Percentiles rank a stretch among this genome's conserved stretches.
These are phyloP conservation scores for Cinclus cinclus DNA, from an alignment of 2,113 vertebrate genomes.

Conservation along the genomic window DNA sequence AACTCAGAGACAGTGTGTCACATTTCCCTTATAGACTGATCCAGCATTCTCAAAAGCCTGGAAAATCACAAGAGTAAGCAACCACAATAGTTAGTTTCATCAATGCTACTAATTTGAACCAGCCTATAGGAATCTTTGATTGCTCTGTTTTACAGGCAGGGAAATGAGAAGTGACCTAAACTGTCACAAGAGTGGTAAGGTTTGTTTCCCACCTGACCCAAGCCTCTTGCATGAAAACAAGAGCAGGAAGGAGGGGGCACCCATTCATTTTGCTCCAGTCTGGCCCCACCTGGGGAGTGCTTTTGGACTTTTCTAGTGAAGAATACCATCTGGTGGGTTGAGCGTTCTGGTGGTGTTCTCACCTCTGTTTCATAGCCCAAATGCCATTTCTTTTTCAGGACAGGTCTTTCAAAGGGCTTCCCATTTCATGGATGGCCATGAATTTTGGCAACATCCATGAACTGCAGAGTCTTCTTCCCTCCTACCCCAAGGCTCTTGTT, in stretches of 20 bases:
- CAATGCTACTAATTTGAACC: background rate
- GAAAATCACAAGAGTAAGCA: conserved; percentile 1
- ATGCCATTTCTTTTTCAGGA: background rate
- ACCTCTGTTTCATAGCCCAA: background rate
- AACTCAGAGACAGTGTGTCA: background rate
- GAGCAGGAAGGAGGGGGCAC: background rate
- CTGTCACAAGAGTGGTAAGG: rapidly evolving
- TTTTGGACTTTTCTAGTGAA: background rate
- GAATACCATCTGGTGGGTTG: background rate
- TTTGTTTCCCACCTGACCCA: background rate
- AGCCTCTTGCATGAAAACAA: background rate
- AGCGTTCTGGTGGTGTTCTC: background rate
- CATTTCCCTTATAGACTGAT: background rate
- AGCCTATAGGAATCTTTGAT: background rate
- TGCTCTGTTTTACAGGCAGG: background rate
- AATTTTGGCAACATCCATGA: background rate
- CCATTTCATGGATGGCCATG: background rate
- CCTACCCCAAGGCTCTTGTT: background rate
- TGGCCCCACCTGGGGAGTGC: background rate
- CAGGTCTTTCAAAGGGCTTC: background rate
- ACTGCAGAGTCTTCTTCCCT: background rate
- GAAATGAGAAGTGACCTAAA: background rate
- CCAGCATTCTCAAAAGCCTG: conserved; percentile 13
- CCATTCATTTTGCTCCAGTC: background rate
- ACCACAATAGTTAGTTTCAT: background rate